Evolutionary conservation across 2,888 invertebrate genomes (phyloP), one percentile per base, ranked within the genome.

Genomic region (Clunio marinus): DNA sequence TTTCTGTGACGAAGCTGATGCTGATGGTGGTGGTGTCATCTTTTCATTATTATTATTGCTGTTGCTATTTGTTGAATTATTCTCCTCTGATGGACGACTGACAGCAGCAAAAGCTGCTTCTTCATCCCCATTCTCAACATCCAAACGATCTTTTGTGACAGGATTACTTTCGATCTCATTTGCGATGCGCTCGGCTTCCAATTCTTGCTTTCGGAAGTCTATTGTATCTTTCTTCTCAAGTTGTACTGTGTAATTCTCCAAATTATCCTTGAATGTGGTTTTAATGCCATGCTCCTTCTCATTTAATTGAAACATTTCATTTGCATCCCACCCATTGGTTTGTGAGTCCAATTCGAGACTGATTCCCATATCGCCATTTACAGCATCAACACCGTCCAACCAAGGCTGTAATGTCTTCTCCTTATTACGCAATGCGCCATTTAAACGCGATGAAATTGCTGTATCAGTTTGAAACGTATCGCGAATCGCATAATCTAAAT

Each of bases 301-400:
- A 80, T 97, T 97, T 77, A 89, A 92, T 72, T 88, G 84, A 80
- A 98, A 98, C 97, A 98, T 98, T 73, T 97, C 96, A 78, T 90
- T 88, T 1, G 91, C 89, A 81, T 96, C 93, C 97, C 98, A 98
- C 70, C 97, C 97, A 82, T 95, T 95, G 79, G 88, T 85, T 72
- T 86, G 85, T 72, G 86, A 83, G 75, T 90, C 90, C 69, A 91
- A 78, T 73, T 89, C 89, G 72, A 84, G 80, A 57, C 86, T 86
- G 58, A 83, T 82, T 74, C 81, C 83, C 10, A 84, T 84, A 71
- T 76, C 74, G 25, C 83, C 77, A 74, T 82, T 78, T 70, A 80
- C 78, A 73, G 81, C 70, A 74, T 83, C 81, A 13, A 78, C 81
- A 55, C 84, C 82, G 72, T 82, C 80, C 76, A 92, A 92, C 96